These are phyloP conservation scores for Punctoribates punctum DNA, from an alignment of 2,888 invertebrate species.

Conservation along the genomic window DNA sequence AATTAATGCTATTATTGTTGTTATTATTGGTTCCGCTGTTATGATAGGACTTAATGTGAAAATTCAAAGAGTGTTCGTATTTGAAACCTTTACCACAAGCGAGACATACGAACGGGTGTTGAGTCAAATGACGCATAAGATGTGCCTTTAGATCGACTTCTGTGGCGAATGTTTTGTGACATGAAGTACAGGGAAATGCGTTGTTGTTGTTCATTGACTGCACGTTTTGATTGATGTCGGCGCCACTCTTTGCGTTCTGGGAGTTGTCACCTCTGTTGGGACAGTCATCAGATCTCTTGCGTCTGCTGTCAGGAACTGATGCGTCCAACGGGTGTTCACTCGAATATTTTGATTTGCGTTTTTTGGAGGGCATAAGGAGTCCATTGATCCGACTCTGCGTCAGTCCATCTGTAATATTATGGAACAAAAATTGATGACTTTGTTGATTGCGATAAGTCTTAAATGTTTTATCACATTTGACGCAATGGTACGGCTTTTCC, in stretches of 20 bases:
- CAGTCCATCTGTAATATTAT: slow-evolving; percentile 45
- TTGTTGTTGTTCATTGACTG: slow-evolving; percentile 14
- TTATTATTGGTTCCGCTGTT: slow-evolving; percentile 28
- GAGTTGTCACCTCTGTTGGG: not conserved
- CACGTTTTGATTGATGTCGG: not conserved
- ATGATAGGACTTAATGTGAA: slow-evolving; percentile 46
- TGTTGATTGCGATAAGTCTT: slow-evolving; percentile 45
- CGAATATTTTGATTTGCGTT: slow-evolving; percentile 18
- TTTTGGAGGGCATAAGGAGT: slow-evolving; percentile 12
- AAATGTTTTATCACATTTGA: slow-evolving; percentile 45
- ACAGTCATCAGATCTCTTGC: not conserved
- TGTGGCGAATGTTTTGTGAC: slow-evolving; percentile 45
- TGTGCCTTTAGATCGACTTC: slow-evolving; percentile 45
- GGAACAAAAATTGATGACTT: slow-evolving; percentile 45
- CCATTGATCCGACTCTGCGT: slow-evolving; percentile 41
- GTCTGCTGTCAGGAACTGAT: not conserved
- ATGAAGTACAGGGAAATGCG: slow-evolving; percentile 42
- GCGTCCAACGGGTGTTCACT: not conserved
- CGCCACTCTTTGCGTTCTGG: not conserved
- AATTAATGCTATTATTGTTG: slow-evolving; percentile 26
- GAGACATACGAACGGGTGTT: slow-evolving; percentile 45
- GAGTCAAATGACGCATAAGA: slow-evolving; percentile 43
- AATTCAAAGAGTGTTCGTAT: slow-evolving; percentile 45
- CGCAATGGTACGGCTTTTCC: slow-evolving; percentile 44
- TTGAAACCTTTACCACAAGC: slow-evolving; percentile 47